Conservation (phyloP, 2,888 invertebrate species). For the Caprella mutica region DNA sequence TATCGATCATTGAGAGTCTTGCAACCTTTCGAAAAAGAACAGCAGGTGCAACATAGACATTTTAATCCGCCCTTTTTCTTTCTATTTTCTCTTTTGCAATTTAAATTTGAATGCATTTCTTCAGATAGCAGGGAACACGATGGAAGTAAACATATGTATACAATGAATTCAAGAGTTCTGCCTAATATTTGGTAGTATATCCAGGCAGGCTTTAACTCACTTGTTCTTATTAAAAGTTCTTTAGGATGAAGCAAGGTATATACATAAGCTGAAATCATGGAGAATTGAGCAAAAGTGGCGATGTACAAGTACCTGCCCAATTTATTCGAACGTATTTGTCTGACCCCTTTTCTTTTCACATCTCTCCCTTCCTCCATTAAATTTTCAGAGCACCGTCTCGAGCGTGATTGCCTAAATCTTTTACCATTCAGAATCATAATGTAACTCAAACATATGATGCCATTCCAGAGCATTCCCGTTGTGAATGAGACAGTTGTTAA, state of each 20-base stretch:
- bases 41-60: no score
- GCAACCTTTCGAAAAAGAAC: no score
- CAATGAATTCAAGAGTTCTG: not conserved
- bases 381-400: no score
- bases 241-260: conserved; percentile 4
- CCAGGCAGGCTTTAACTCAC: not conserved
- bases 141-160: not conserved
- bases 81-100: no score
- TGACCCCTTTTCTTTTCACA: no score
- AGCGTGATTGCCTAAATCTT: conserved; percentile 1
- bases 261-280: conserved; percentile 1
- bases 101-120: no score
- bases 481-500: conserved; percentile 5
- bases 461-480: conserved; percentile 7
- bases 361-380: no score
- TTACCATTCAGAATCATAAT: not conserved
- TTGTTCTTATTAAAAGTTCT: not conserved
- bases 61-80: no score
- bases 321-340: no score
- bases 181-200: not conserved
- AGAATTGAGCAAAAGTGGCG: conserved; percentile 3
- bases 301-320: no score
- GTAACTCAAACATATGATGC: conserved; percentile 1
- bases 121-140: no score
- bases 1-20: no score